Percentiles rank a stretch among this genome's conserved stretches.
Conservation (phyloP, 2,888 invertebrate genomes). For the Leptopilina drosophilae region DNA sequence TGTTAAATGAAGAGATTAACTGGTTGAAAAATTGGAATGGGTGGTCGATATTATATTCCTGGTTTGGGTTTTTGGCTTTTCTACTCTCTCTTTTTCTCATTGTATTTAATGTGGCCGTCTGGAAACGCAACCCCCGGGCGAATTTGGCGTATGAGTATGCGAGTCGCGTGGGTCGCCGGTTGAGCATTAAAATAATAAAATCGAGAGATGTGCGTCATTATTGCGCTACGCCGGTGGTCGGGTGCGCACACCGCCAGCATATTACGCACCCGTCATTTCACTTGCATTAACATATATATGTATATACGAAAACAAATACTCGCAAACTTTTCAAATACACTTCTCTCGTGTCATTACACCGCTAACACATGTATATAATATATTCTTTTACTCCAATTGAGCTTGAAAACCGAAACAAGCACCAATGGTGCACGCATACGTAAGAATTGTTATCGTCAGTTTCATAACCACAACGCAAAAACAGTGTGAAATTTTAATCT, state of each 20-base stretch:
- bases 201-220: slow-evolving; percentile 73
- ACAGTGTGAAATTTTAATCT: no score
- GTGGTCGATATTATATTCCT: no score
- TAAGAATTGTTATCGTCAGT: no score
- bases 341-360: slow-evolving; percentile 44
- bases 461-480: no score
- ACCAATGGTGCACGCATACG: no score
- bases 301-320: background rate
- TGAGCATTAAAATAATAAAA: slow-evolving; percentile 73
- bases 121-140: slow-evolving; percentile 49
- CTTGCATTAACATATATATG: slow-evolving; percentile 64
- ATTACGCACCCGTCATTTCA: slow-evolving; percentile 63
- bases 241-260: slow-evolving; percentile 61
- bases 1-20: slow-evolving; percentile 22
- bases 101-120: slow-evolving; percentile 31
- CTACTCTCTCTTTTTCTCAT: background rate
- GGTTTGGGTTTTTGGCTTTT: background rate
- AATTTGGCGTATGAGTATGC: slow-evolving; percentile 64
- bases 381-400: no score
- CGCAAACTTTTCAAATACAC: slow-evolving; percentile 18
- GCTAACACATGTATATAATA: no score
- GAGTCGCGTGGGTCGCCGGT: slow-evolving; percentile 68
- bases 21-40: background rate
- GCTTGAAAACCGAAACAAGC: no score
- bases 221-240: slow-evolving; percentile 71